Evolutionary conservation across 2,888 invertebrate species (phyloP).

Genomic region (Aspidiotus destructor): DNA sequence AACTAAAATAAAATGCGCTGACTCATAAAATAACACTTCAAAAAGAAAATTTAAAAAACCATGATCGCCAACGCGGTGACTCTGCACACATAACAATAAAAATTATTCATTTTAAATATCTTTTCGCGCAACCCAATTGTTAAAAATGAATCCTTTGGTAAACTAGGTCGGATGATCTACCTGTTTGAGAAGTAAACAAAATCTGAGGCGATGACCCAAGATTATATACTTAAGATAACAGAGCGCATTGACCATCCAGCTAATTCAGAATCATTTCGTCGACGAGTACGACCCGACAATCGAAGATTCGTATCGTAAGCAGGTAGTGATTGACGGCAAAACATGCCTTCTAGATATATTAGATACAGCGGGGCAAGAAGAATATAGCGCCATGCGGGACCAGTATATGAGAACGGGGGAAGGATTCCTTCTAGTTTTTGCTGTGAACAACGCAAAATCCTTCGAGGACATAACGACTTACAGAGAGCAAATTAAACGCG

Average conservation of each 20-base stretch:
- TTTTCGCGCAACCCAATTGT: too few species aligned
- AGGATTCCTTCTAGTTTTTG: slow-evolving; percentile 96
- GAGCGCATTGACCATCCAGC: slow-evolving; percentile 91
- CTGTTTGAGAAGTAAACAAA: too few species aligned
- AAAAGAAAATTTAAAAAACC: too few species aligned
- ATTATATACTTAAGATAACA: too few species aligned
- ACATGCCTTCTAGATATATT: slow-evolving; percentile 97
- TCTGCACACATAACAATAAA: too few species aligned
- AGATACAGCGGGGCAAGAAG: slow-evolving; percentile 99
- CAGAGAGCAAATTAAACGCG: slow-evolving; percentile 93
- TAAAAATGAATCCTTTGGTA: too few species aligned
- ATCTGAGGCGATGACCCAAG: too few species aligned
- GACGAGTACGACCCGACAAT: slow-evolving; percentile 59
- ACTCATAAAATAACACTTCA: too few species aligned
- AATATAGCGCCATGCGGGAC: slow-evolving; percentile 98
- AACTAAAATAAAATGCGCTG: too few species aligned
- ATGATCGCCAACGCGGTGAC: too few species aligned
- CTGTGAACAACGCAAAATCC: slow-evolving; percentile 97
- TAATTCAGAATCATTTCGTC: slow-evolving; percentile 85
- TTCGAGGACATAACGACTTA: slow-evolving; percentile 89
- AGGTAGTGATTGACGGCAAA: slow-evolving; percentile 88
- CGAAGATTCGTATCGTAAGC: slow-evolving; percentile 93
- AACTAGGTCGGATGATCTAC: too few species aligned
- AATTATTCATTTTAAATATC: too few species aligned
- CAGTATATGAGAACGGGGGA: slow-evolving; percentile 99